Percentiles rank a stretch among this genome's conserved stretches.
phyloP scores from a whole-genome alignment of 2,888 invertebrate genomes.

The Diplolepis rosae region DNA sequence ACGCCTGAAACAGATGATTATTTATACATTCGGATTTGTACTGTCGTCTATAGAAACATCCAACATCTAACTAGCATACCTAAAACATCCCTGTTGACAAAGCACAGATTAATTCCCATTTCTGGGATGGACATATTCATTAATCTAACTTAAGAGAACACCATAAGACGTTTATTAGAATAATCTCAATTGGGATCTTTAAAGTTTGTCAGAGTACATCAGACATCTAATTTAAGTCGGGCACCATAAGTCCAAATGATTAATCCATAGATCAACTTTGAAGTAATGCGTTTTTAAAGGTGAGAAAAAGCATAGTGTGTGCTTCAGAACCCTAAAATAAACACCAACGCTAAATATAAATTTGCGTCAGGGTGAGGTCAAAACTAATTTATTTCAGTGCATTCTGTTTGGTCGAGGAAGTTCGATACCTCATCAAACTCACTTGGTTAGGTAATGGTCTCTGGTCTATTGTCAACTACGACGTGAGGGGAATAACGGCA shows the following conservation, averaged over 20 bases:
- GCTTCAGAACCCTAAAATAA: constrained; percentile 42
- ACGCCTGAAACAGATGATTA: too few relatives aligned
- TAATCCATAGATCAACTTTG: background rate
- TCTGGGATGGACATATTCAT: too few relatives aligned
- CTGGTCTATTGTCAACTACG: background rate
- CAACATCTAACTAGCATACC: too few relatives aligned
- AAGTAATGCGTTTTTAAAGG: background rate
- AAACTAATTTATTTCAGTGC: background rate
- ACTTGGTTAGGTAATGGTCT: background rate
- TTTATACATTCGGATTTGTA: too few relatives aligned
- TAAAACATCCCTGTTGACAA: too few relatives aligned
- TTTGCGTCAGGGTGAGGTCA: background rate
- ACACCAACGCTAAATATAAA: background rate
- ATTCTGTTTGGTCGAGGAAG: background rate
- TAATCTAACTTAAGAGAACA: too few relatives aligned
- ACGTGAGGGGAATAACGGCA: background rate
- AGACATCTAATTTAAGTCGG: background rate
- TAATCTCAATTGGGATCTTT: too few relatives aligned
- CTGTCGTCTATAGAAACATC: too few relatives aligned
- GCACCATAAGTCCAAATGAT: background rate
- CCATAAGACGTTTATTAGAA: too few relatives aligned
- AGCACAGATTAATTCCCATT: too few relatives aligned
- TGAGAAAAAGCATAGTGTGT: constrained; percentile 9
- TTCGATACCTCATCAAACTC: background rate
- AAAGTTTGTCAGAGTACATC: too few relatives aligned